These are phyloP conservation scores for Agapostemon virescens DNA, from an alignment of 2,888 invertebrate genomes.

Conservation along the genomic window DNA sequence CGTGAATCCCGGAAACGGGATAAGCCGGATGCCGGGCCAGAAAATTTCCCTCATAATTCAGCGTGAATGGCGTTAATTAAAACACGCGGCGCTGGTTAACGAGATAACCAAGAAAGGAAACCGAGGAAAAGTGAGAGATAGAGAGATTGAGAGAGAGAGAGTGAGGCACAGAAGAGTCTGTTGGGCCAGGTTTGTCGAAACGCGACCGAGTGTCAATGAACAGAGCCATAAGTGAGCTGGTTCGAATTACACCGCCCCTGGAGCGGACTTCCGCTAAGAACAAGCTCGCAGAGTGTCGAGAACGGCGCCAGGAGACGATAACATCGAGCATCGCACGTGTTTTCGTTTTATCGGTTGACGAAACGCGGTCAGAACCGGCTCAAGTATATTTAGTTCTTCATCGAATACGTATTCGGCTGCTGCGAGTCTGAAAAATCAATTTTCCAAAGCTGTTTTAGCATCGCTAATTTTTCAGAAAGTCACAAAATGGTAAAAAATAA, in stretches of 20 bases:
- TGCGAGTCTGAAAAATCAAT: not conserved
- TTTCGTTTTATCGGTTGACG: constrained; percentile 71
- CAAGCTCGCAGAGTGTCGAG: constrained; percentile 60
- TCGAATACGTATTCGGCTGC: not conserved
- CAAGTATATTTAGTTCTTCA: constrained; percentile 46
- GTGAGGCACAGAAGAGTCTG: not conserved
- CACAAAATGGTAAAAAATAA: too few species aligned
- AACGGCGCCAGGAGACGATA: constrained; percentile 71
- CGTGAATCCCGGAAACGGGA: constrained; percentile 34
- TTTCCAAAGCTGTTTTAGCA: not conserved
- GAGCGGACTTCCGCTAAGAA: constrained; percentile 73
- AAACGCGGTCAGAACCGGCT: constrained; percentile 28
- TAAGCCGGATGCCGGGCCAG: constrained; percentile 16
- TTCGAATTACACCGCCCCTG: constrained; percentile 71
- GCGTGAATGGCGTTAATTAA: constrained; percentile 55
- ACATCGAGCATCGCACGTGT: constrained; percentile 73
- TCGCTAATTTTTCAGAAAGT: too few species aligned
- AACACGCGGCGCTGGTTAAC: constrained; percentile 36
- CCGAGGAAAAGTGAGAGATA: constrained; percentile 6
- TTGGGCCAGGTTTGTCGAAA: constrained; percentile 8
- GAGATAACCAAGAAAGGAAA: constrained; percentile 44
- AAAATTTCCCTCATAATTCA: constrained; percentile 38
- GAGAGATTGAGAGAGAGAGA: not conserved
- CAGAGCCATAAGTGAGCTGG: constrained; percentile 60
- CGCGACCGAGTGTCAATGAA: constrained; percentile 48